Evolutionary conservation across 2,888 invertebrate species (phyloP), one percentile per base, ranked within the genome.

Genomic region (Yponomeuta plumbellus): DNA sequence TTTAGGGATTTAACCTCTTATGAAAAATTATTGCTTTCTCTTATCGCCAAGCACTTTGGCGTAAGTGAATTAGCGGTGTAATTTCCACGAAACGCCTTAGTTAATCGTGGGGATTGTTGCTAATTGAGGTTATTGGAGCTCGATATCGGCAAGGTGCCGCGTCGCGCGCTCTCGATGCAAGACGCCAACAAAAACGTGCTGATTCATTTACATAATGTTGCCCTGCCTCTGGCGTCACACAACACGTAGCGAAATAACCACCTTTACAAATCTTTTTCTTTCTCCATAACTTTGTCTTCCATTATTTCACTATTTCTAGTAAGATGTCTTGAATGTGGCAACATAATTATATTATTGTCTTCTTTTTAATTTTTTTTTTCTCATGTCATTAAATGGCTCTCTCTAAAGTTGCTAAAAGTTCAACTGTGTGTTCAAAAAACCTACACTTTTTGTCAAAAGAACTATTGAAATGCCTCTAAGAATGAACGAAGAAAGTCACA

Each of bases 141-240:
- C 67, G 66, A 34, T 80, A 75, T 81, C 80, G 75, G 82, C 80
- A 78, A 80, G 86, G 84, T 88, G 90, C 89, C 91, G 90, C 90
- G 91, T 91, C 84, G 90, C 81, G 76, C 75, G 83, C 74, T 86
- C 83, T 83, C 83, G 79, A 83, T 85, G 44, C 81, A 80, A 78
- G 78, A 83, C 80, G 80, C 78, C 80, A 75, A 80, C 78, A 79
- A 75, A 88, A 90, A 89, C 87, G 85, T 90, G 91, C 91, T 87
- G 90, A 91, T 84, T 91, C 90, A 91, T 91, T 90, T 86, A 80
- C 87, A 88, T 88, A 86, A 78, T 34, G 80, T 81, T 79, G 80
- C 75, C 26, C 23, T 52, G 44, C 13, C 44, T 17, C 44, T 13
- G 44, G 44, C 44, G 44, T 52, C 44, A 52, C 44, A 52, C 44